phyloP scores from a whole-genome alignment of 2,888 invertebrate genomes.

The Noctua pronuba region DNA sequence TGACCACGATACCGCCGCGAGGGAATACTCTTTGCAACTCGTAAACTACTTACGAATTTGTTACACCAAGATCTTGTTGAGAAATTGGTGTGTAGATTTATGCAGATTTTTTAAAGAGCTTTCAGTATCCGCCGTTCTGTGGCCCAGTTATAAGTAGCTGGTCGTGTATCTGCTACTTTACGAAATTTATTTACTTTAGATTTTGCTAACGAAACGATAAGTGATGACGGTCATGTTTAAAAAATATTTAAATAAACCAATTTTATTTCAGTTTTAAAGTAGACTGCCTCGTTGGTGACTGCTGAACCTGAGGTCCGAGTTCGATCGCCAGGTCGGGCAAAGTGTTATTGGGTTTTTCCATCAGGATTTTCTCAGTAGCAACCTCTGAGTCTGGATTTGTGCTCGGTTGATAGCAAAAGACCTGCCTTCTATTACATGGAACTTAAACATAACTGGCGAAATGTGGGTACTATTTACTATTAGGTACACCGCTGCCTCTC shows the following conservation, averaged over 20 bases:
- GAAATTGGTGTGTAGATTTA: constrained; percentile 7
- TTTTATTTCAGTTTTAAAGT: not conserved
- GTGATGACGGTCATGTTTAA: not conserved
- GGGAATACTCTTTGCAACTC: constrained; percentile 2
- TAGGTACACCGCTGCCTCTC: no score
- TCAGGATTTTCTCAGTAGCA: no score
- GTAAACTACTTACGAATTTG: constrained; percentile 24
- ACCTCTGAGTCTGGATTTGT: no score
- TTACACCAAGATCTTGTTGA: not conserved
- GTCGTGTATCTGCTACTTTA: not conserved
- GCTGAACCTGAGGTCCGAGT: no score
- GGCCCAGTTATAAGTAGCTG: not conserved
- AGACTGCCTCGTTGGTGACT: not conserved
- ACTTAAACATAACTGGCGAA: no score
- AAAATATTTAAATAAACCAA: not conserved
- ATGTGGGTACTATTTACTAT: no score
- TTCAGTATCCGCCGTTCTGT: not conserved
- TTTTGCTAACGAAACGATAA: not conserved
- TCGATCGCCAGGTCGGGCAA: no score
- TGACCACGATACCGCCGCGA: constrained; percentile 2
- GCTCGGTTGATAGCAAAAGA: no score
- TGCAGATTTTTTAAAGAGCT: not conserved
- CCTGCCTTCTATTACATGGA: no score
- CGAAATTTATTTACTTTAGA: not conserved
- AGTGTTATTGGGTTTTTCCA: no score